These are phyloP conservation scores for Galleria mellonella DNA, from an alignment of 1,140 invertebrate genomes.

Conservation along the genomic window DNA sequence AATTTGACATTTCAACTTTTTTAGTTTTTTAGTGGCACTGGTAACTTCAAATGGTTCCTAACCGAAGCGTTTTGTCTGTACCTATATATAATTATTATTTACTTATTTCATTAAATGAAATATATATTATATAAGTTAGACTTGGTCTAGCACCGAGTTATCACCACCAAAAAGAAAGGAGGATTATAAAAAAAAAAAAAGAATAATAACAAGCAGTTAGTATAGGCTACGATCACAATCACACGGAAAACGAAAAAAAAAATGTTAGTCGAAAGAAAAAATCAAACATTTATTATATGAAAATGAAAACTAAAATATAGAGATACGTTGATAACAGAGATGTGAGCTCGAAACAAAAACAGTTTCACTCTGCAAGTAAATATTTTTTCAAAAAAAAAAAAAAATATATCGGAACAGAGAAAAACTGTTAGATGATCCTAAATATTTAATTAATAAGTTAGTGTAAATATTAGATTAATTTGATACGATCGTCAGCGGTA, in stretches of 20 bases:
- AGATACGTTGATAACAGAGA: neutral
- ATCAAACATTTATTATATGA: conserved; percentile 15
- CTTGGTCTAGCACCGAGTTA: conserved; percentile 58
- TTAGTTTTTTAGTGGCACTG: conserved; percentile 26
- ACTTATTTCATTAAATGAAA: neutral
- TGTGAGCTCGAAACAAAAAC: conserved; percentile 5
- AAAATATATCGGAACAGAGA: conserved; percentile 9
- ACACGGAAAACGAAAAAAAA: conserved; percentile 42
- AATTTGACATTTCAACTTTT: conserved; percentile 46
- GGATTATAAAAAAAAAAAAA: conserved; percentile 31
- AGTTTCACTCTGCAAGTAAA: conserved; percentile 28
- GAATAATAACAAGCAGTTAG: conserved; percentile 54
- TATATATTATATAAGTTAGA: conserved; percentile 35
- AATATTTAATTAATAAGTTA: conserved; percentile 22
- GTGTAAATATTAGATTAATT: conserved; percentile 10
- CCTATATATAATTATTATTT: conserved; percentile 12
- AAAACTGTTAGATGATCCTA: conserved; percentile 2
- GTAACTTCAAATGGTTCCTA: conserved; percentile 33
- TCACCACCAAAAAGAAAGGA: conserved; percentile 46
- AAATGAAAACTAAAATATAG: conserved; percentile 29
- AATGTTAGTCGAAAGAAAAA: conserved; percentile 44
- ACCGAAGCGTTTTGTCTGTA: conserved; percentile 26
- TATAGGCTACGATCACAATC: conserved; percentile 48
- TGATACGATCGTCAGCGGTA: conserved; percentile 38
- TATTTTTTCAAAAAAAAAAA: neutral